Percentiles rank a stretch among this genome's conserved stretches.
phyloP scores from a whole-genome alignment of 2,113 vertebrate genomes.

The Epinephelus fuscoguttatus region DNA sequence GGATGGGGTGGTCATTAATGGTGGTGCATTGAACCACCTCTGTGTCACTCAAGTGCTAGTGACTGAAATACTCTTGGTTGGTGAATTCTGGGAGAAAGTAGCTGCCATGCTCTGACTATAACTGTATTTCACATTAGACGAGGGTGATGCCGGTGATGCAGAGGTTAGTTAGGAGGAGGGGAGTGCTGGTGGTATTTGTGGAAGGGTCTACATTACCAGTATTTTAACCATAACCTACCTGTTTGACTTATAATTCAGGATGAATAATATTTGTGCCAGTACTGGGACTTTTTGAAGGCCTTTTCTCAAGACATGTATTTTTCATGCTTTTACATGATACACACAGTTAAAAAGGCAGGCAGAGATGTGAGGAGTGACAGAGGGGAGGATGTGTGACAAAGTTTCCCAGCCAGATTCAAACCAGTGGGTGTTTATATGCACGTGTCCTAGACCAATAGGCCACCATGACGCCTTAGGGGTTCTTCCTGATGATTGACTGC shows the following conservation, averaged over 20 bases:
- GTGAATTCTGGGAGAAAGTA: constrained; percentile 4
- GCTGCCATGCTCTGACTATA: constrained; percentile 8
- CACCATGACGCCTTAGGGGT: neutral
- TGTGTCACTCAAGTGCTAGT: neutral
- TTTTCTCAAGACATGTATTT: neutral
- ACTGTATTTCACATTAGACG: neutral
- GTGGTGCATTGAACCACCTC: neutral
- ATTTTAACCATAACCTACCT: neutral
- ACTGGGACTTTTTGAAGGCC: neutral
- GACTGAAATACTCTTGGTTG: constrained; percentile 30
- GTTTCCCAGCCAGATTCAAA: neutral
- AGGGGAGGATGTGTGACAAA: neutral
- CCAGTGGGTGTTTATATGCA: neutral
- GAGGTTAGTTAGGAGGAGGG: too few species aligned
- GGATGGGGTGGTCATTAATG: neutral
- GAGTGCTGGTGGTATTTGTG: neutral
- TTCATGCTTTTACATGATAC: neutral
- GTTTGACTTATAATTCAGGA: neutral
- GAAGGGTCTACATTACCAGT: neutral
- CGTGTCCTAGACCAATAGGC: neutral
- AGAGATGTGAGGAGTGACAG: neutral
- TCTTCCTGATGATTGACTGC: constrained; percentile 14
- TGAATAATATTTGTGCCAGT: neutral
- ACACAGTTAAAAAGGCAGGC: neutral
- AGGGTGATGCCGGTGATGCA: neutral